Base-by-base conservation (phyloP, 1,140 invertebrate genomes). In the Lepidostoma basale region DNA sequence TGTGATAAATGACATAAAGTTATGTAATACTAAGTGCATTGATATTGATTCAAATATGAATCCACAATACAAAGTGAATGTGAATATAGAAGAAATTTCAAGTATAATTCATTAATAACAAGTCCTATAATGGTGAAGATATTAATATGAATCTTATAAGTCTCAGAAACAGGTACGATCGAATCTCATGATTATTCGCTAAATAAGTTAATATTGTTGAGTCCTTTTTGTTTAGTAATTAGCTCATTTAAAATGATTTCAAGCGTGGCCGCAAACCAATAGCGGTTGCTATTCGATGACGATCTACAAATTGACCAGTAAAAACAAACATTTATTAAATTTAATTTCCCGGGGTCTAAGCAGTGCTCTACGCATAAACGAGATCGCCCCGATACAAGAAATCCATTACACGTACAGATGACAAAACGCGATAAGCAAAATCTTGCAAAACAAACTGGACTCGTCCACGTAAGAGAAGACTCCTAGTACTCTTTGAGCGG, bases 371-470 rank as follows among this genome's bases (percentile, higher is more conserved):
- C 52, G 52, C 28, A 39, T 33, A 56, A 18, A 33, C 49, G 47
- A 25, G 42, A 58, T 67, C 39, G 18, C n/a, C 14, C 36, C 56
- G 65, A 68, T 68, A 68, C 25, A 26, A 39, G 67, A 54, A 62
- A 68, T 54, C 59, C 45, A 68, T 68, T 68, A 68, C 67, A 54
- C 33, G 67, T 20, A 28, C 28, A 63, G 67, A 68, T 68, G 58
- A 52, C 67, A 62, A n/a, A 49, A 6, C 4, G n/a, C 25, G 67
- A 68, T 68, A 62, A 52, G 44, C 33, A 9, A 16, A 30, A 36
- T 54, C 25, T 62, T 47, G 59, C 59, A 47, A 44, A 62, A 62
- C 59, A 62, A 47, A 62, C 59, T 62, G 59, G 59, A 45, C 25
- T 22, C 59, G 40, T 28, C 10, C 44, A 26, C 20, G n/a, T n/a